Evolutionary conservation across 2,888 invertebrate species (phyloP).

Genomic region (Stenotaenia linearis): DNA sequence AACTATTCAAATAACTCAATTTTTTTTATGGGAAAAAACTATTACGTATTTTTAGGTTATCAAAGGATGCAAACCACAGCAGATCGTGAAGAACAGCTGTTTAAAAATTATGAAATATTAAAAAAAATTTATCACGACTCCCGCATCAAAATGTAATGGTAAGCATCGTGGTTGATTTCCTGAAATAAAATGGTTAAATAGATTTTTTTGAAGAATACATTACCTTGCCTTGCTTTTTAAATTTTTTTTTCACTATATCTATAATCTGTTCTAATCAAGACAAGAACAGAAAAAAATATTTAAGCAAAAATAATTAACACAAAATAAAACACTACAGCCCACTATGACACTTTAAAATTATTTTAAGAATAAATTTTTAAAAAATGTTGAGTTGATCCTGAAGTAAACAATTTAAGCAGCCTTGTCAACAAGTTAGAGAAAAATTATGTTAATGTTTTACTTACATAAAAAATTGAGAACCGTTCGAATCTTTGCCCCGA

Average conservation of each 20-base stretch:
- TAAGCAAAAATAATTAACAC: not conserved
- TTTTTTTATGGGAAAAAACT: not conserved
- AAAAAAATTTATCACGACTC: not conserved
- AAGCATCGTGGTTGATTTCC: not conserved
- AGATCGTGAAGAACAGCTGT: not conserved
- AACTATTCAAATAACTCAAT: not conserved
- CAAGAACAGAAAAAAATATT: not conserved
- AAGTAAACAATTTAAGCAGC: not conserved
- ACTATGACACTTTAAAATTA: not conserved
- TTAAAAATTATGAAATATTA: not conserved
- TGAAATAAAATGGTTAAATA: not conserved
- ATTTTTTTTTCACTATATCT: not conserved
- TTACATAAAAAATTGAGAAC: slow-evolving; percentile 99
- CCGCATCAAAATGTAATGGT: not conserved
- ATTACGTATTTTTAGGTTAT: not conserved
- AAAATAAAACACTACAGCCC: not conserved
- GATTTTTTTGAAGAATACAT: not conserved
- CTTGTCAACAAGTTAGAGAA: not conserved
- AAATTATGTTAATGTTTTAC: slow-evolving; percentile 44
- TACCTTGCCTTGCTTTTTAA: slow-evolving; percentile 11
- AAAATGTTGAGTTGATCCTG: not conserved
- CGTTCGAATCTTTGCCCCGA: slow-evolving; percentile 93
- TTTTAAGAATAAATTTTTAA: not conserved
- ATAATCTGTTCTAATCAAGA: not conserved
- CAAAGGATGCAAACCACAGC: not conserved